Evolutionary conservation across 2,797 vertebrate species (phyloP).

Genomic region (Danio tinwini): DNA sequence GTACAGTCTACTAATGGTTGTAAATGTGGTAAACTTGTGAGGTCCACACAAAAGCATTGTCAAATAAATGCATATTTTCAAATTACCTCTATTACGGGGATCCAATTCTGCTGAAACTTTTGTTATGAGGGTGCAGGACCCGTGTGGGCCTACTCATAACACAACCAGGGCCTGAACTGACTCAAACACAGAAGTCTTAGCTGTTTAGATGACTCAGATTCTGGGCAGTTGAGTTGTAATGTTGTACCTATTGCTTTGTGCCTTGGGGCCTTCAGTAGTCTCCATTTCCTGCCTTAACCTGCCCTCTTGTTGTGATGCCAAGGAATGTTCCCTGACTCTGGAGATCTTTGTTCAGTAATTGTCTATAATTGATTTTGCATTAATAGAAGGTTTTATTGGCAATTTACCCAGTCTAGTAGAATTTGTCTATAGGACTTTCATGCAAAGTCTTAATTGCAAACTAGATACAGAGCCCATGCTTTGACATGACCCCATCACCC

Average conservation of each 20-base stretch:
- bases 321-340: constrained; percentile 23
- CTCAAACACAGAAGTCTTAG: neutral
- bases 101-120: constrained; percentile 7
- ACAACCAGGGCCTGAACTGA: neutral
- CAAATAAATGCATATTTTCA: constrained; percentile 11
- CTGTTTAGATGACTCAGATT: neutral
- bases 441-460: neutral
- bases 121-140: neutral
- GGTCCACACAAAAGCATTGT: neutral
- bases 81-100: neutral
- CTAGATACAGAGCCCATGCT: too few species aligned
- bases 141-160: neutral
- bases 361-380: neutral
- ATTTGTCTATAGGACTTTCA: neutral
- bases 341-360: neutral
- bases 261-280: constrained; percentile 2
- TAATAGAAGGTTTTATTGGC: neutral
- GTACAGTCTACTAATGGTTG: neutral
- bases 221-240: neutral
- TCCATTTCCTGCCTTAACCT: constrained; percentile 33
- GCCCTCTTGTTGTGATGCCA: constrained; percentile 20
- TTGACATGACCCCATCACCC: too few species aligned
- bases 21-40: neutral
- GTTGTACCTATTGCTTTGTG: constrained; percentile 12
- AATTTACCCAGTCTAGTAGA: neutral